Conservation (phyloP, 1,140 invertebrate species). For the Dryas iulia region DNA sequence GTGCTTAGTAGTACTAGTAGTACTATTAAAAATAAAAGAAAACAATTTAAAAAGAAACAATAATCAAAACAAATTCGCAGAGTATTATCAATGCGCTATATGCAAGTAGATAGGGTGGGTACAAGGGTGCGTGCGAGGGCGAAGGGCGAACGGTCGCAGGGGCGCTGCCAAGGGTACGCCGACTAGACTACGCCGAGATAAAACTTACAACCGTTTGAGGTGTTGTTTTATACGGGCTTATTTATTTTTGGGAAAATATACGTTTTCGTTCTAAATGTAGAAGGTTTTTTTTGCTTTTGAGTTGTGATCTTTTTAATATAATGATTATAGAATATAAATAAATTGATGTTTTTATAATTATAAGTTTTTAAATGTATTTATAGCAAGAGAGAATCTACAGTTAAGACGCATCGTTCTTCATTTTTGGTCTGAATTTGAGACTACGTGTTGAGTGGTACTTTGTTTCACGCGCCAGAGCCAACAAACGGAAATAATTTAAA, state of each 20-base stretch:
- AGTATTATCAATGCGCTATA: not conserved
- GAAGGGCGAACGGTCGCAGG: constrained; percentile 46
- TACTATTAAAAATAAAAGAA: not conserved
- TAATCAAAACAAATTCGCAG: not conserved
- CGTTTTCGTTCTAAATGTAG: not conserved
- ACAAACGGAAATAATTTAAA: too few species aligned
- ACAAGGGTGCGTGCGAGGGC: constrained; percentile 28
- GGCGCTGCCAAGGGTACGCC: constrained; percentile 40
- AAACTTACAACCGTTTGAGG: constrained; percentile 15
- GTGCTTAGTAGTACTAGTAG: too few species aligned
- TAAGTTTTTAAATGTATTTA: too few species aligned
- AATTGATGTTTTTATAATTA: too few species aligned
- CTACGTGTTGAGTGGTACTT: too few species aligned
- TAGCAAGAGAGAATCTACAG: too few species aligned
- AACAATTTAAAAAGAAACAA: not conserved
- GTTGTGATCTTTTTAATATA: too few species aligned
- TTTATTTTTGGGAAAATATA: not conserved
- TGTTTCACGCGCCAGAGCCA: too few species aligned
- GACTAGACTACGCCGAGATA: constrained; percentile 24
- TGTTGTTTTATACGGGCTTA: constrained; percentile 3
- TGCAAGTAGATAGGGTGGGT: constrained; percentile 30
- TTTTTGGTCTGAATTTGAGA: too few species aligned
- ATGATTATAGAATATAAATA: too few species aligned
- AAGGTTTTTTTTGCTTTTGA: not conserved
- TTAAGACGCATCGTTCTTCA: too few species aligned